Base-by-base conservation (phyloP, 2,113 vertebrate genomes). In the Gymnorhina tibicen region DNA sequence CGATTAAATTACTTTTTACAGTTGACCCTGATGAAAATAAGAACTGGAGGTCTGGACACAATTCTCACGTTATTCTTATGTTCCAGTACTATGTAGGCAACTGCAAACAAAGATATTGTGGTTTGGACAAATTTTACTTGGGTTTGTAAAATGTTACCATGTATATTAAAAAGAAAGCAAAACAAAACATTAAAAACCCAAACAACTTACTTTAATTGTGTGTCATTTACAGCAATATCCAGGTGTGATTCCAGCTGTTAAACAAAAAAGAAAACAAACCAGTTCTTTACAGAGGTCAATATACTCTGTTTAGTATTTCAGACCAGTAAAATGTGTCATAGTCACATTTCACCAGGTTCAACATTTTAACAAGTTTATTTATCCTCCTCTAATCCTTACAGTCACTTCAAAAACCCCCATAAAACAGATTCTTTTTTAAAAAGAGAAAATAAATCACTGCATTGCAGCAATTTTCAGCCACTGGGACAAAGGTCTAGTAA, bases 161-260 rank as follows among this genome's bases (percentile, higher is more conserved):
- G 7, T 49, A 27, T 53, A 85, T 37, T 66, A 76, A 66, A 92
- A 86, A 47, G 18, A 88, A 89, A 82, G 39, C 32, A 70, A 88
- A 74, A 11, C 16, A 70, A 60, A 79, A 30, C 28, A 60, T 28
- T 20, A 70, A 60, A 23, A 37, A 39, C 3, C 0, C 4, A 68
- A 55, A n/a, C 79, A 62, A 21, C 98, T 98, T 98, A 98, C 98
- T 95, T 96, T 68, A 98, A 95, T 78, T 64, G 91, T 76, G 93
- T 94, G 64, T 96, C 88, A 93, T 59, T 96, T 95, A 98, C 70
- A 75, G 96, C 80, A 89, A 98, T 97, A 80, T 98, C 98, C 97
- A 98, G 95, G 42, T 97, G 92, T 60, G 96, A 96, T 97, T 98
- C 98, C 90, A 98, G 95, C 98, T 98, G 94, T 94, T 86, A 96